These are phyloP conservation scores for Disparrhopalites patrizii DNA, from an alignment of 2,888 invertebrate genomes.

Conservation along the genomic window DNA sequence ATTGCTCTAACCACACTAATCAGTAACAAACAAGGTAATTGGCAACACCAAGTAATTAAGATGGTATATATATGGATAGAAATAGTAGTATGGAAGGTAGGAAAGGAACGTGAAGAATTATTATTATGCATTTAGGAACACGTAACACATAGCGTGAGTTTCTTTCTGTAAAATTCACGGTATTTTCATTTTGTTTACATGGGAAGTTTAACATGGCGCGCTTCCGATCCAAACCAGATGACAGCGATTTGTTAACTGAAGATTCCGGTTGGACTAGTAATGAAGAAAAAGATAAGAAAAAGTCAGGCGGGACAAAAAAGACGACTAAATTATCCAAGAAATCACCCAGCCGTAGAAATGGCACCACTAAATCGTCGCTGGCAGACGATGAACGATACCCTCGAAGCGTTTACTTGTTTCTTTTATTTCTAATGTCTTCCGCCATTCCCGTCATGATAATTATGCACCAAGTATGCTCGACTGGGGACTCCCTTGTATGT, in stretches of 20 bases:
- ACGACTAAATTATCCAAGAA: not conserved
- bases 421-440: slow-evolving; percentile 1
- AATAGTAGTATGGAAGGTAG: too few relatives aligned
- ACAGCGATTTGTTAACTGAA: not conserved
- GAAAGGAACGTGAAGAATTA: too few relatives aligned
- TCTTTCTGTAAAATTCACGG: too few relatives aligned
- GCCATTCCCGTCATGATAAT: not conserved
- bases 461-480: not conserved
- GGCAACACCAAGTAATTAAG: too few relatives aligned
- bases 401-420: not conserved
- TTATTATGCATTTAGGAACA: too few relatives aligned
- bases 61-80: too few relatives aligned
- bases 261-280: slow-evolving; percentile 4
- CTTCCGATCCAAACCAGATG: not conserved
- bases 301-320: not conserved
- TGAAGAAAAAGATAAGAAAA: not conserved
- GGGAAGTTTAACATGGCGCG: not conserved
- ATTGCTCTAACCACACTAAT: too few relatives aligned
- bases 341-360: not conserved
- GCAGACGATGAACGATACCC: not conserved
- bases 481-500: slow-evolving; percentile 7
- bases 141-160: too few relatives aligned
- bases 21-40: too few relatives aligned
- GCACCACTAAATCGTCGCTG: not conserved
- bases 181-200: too few relatives aligned